Evolutionary conservation across 2,113 vertebrate genomes (phyloP).

Genomic region (Rallus limicola): DNA sequence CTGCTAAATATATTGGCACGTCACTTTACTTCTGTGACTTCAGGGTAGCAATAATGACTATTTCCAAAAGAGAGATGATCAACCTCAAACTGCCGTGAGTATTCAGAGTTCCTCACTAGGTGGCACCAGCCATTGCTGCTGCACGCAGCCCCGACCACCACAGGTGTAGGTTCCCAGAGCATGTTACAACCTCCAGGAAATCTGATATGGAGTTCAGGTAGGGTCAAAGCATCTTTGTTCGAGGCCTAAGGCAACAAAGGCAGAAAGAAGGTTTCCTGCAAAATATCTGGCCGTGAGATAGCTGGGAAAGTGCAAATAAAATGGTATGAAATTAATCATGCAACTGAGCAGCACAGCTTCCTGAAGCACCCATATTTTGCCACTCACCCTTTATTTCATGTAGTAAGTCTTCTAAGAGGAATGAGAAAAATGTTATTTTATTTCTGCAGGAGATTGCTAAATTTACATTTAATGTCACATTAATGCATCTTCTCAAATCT

Average conservation of each 20-base stretch:
- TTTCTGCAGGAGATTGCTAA: neutral
- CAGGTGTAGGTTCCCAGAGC: neutral
- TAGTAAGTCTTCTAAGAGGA: neutral
- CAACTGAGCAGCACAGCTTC: neutral
- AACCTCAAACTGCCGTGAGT: neutral
- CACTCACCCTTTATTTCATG: neutral
- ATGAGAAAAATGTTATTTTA: neutral
- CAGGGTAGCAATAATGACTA: neutral
- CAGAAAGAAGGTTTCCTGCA: neutral
- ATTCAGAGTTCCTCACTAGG: constrained; percentile 47
- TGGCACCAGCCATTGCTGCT: constrained; percentile 38
- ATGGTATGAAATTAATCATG: neutral
- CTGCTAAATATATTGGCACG: neutral
- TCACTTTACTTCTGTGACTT: neutral
- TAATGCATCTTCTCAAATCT: neutral
- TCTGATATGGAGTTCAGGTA: neutral
- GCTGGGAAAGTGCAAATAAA: neutral
- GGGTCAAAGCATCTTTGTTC: neutral
- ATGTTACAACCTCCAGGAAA: neutral
- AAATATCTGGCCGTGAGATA: neutral
- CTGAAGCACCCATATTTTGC: neutral
- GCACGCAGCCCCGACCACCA: accelerated
- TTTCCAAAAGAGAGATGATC: neutral
- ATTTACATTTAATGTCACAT: neutral
- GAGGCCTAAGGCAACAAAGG: neutral